Evolutionary conservation across 2,888 invertebrate species (phyloP).

Genomic region (Erebia aethiops): DNA sequence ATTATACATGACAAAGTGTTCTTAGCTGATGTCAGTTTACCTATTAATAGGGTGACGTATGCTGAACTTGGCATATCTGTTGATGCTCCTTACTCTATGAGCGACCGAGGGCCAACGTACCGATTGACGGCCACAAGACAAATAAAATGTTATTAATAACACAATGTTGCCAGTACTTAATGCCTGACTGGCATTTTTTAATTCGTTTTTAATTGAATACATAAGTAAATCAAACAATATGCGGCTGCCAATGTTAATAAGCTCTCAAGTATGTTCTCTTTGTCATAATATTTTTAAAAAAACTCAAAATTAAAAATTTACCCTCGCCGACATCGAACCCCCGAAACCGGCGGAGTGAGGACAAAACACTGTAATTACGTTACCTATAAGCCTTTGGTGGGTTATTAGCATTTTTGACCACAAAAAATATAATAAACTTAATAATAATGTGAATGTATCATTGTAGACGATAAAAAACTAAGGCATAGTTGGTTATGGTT

Average conservation of each 20-base stretch:
- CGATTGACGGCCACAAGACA: constrained; percentile 57
- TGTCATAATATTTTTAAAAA: neutral
- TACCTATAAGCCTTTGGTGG: constrained; percentile 49
- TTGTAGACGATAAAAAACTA: constrained; percentile 33
- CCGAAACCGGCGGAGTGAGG: constrained; percentile 47
- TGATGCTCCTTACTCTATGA: constrained; percentile 41
- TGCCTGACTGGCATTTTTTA: constrained; percentile 40
- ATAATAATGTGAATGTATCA: constrained; percentile 49
- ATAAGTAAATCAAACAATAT: constrained; percentile 13
- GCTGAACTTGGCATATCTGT: constrained; percentile 24
- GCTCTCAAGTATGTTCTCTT: too few relatives aligned
- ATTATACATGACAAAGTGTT: too few relatives aligned
- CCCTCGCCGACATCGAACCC: constrained; percentile 49
- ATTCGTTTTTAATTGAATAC: constrained; percentile 28
- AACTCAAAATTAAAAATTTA: constrained; percentile 37
- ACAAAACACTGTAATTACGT: constrained; percentile 51
- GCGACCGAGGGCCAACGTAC: constrained; percentile 53
- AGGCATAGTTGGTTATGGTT: constrained; percentile 3
- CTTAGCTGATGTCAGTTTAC: too few relatives aligned
- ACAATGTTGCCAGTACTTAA: constrained; percentile 54
- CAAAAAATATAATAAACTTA: constrained; percentile 50
- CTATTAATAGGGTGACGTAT: neutral
- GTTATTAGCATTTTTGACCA: constrained; percentile 49
- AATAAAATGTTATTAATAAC: constrained; percentile 65
- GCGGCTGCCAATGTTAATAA: too few relatives aligned